Evolutionary conservation across 2,888 invertebrate genomes (phyloP), one percentile per base, ranked within the genome.

Genomic region (Tachina fera): DNA sequence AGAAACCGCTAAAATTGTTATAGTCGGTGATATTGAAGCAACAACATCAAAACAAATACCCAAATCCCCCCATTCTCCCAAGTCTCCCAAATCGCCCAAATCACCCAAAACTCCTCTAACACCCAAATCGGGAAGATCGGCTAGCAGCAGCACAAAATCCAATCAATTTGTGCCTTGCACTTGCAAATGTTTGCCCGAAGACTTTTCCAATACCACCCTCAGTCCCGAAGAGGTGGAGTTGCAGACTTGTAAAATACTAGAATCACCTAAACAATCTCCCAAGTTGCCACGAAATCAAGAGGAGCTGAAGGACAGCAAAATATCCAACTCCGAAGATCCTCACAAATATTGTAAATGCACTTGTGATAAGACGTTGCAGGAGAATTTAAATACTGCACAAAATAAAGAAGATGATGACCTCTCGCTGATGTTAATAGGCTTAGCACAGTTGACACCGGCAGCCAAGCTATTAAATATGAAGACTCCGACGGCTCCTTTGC

Each of bases 351-450:
- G 90, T 75, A 90, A 89, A 68, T 91, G 91, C 58, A 82, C 89
- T 9, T 91, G 91, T 80, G 88, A 87, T 49, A 72, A 78, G 19
- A 78, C 41, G 9, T 31, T 67, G 16, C 19, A 79, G 16, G 63
- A 22, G 10, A 68, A 53, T 19, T 47, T 51, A 10, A 43, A 75
- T 31, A 71, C 31, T 39, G 47, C n/a, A 56, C 89, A 71, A 88
- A 90, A 68, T 1, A 76, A 63, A 16, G 94, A 94, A 87, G 95
- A 95, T 87, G 95, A 95, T 88, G 93, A 94, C 93, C 94, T 95
- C 58, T 95, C 96, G 1, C 91, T 96, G 13, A 95, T 96, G 94
- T 91, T 96, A 68, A 95, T 96, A 93, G 96, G 96, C n/a, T 88
- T 94, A 86, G 93, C 93, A 1, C 94, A 94, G 61, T 91, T 93